phyloP scores from a whole-genome alignment of 1,140 invertebrate species.

The Camponotus vicinus region DNA sequence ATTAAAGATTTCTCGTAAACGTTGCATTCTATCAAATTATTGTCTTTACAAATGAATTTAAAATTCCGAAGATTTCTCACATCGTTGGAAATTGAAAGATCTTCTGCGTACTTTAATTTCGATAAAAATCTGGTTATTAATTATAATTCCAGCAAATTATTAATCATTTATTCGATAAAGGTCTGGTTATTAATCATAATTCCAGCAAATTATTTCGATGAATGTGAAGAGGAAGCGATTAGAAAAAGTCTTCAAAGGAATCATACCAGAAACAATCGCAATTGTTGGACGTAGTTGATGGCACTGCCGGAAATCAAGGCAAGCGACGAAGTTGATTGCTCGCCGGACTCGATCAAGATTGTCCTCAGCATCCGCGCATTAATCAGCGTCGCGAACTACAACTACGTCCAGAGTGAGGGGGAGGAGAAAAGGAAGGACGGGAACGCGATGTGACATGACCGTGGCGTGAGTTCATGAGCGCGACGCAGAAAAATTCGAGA shows the following conservation, averaged over 20 bases:
- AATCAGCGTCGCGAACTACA: conserved; percentile 54
- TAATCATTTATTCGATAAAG: not conserved
- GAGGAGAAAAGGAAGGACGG: not conserved
- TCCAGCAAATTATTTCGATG: conserved; percentile 13
- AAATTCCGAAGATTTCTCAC: not conserved
- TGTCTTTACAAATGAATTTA: conserved; percentile 28
- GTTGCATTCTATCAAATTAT: not conserved
- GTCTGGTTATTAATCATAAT: conserved; percentile 50
- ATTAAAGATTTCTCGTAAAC: conserved; percentile 4
- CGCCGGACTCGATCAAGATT: conserved; percentile 45
- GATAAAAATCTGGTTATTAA: conserved; percentile 27
- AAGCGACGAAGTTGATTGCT: conserved; percentile 30
- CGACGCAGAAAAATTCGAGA: conserved; percentile 54
- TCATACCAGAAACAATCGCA: conserved; percentile 28
- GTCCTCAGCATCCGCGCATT: conserved; percentile 57
- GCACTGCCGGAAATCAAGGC: conserved; percentile 50
- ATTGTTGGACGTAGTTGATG: conserved; percentile 20
- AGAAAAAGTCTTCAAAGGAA: not conserved
- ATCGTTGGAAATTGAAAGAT: conserved; percentile 16
- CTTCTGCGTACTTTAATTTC: not conserved
- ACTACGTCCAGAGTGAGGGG: not conserved
- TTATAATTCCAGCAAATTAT: conserved; percentile 43
- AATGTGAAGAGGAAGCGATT: conserved; percentile 1
- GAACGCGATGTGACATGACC: conserved; percentile 56
- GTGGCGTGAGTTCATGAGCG: conserved; percentile 48